Conservation (phyloP, 2,113 vertebrate genomes). For the Colistium nudipinnis region DNA sequence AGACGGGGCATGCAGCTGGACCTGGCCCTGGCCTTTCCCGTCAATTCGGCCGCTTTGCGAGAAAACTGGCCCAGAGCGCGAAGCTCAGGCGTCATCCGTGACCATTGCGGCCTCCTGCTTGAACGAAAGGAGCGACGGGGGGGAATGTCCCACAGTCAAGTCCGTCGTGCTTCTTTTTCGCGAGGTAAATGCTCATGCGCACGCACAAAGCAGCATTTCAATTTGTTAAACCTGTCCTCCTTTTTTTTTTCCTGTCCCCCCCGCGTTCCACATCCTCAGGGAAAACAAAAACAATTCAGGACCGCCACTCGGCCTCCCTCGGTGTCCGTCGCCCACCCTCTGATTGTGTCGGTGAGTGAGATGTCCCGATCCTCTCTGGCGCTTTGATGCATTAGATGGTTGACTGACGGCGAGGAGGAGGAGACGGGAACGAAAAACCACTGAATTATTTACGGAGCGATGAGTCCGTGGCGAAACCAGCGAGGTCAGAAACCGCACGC, state of each 20-base stretch:
- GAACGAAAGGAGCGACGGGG: constrained; percentile 73
- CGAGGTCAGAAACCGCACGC: constrained; percentile 15
- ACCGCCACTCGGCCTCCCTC: constrained; percentile 19
- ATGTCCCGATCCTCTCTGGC: constrained; percentile 21
- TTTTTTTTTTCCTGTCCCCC: constrained; percentile 22
- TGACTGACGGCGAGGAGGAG: constrained; percentile 22
- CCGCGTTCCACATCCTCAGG: constrained; percentile 18
- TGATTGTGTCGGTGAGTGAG: constrained; percentile 34
- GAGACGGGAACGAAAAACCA: constrained; percentile 17
- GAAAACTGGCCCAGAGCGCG: constrained; percentile 50
- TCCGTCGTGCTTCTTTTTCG: constrained; percentile 65
- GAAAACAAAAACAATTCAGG: constrained; percentile 71
- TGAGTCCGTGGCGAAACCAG: neutral
- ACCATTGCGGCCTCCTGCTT: constrained; percentile 63
- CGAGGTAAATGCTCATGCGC: constrained; percentile 56
- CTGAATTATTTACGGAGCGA: constrained; percentile 27
- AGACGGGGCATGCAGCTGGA: constrained; percentile 45
- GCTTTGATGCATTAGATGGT: constrained; percentile 33
- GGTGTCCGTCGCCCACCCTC: constrained; percentile 32
- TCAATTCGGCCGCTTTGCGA: constrained; percentile 63
- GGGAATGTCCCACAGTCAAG: constrained; percentile 71
- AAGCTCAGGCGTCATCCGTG: constrained; percentile 64
- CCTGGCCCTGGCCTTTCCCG: constrained; percentile 54
- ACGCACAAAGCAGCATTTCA: constrained; percentile 47
- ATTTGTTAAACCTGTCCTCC: constrained; percentile 72